A percentile compares a stretch with the other conserved stretches of the same genome.
Conservation (phyloP, 2,888 invertebrate species). For the Drosophila emarginata region DNA sequence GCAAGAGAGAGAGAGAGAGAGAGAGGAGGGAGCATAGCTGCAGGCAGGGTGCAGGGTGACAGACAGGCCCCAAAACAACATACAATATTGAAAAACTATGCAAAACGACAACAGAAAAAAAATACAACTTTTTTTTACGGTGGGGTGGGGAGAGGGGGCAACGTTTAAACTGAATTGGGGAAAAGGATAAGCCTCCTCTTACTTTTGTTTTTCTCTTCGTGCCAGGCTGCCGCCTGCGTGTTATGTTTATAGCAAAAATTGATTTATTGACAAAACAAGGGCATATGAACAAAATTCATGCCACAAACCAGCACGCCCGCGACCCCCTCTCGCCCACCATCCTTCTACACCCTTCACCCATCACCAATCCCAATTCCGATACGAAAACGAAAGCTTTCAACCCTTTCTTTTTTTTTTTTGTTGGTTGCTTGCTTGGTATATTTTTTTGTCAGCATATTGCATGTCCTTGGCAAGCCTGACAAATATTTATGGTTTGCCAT, state of each 20-base stretch:
- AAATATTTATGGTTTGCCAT: conserved; percentile 79
- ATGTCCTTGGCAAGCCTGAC: conserved; percentile 53
- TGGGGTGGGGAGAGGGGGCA: background rate
- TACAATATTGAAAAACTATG: conserved; percentile 53
- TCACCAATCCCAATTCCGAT: background rate
- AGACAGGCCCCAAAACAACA: conserved; percentile 6
- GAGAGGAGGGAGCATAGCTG: background rate
- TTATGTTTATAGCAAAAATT: conserved; percentile 74
- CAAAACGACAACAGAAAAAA: conserved; percentile 33
- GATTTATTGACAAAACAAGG: conserved; percentile 79
- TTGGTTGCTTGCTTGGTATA: conserved; percentile 6
- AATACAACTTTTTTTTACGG: too few species aligned
- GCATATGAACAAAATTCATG: conserved; percentile 32
- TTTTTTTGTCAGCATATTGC: conserved; percentile 11
- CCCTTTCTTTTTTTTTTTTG: conserved; percentile 45
- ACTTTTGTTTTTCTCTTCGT: conserved; percentile 9
- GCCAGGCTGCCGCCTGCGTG: conserved; percentile 73
- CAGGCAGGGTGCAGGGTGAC: background rate
- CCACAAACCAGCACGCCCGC: too few species aligned
- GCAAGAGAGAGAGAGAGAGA: too few species aligned
- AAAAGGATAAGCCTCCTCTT: conserved; percentile 32
- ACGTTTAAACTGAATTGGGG: background rate
- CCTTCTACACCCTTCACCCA: background rate
- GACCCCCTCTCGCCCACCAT: too few species aligned
- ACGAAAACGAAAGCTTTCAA: conserved; percentile 44